These are phyloP conservation scores for Actinostola sp. DNA, from an alignment of 92 coral and sea anemone species.

Conservation along the genomic window DNA sequence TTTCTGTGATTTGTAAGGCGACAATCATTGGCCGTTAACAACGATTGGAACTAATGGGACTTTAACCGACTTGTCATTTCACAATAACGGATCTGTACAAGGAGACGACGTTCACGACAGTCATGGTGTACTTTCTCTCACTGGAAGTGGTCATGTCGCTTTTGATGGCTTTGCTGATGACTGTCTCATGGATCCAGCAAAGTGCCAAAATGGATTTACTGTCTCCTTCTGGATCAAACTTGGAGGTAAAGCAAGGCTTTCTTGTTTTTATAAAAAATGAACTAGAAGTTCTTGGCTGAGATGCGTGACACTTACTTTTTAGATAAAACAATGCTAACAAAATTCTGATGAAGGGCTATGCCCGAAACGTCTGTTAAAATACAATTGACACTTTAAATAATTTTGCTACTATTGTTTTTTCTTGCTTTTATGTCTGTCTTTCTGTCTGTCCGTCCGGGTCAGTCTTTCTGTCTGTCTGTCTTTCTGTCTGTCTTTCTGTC, in stretches of 20 bases:
- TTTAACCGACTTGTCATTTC: conserved; percentile 7
- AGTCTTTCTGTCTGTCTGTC: too few species aligned
- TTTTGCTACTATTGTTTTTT: too few species aligned
- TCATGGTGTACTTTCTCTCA: conserved; percentile 34
- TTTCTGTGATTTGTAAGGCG: conserved; percentile 6
- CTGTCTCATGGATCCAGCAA: conserved; percentile 41
- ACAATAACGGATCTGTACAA: conserved; percentile 15
- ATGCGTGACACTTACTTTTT: too few species aligned
- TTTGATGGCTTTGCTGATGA: conserved; percentile 25
- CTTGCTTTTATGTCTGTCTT: too few species aligned
- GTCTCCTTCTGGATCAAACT: conserved; percentile 62
- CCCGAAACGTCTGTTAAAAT: too few species aligned
- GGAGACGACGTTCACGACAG: conserved; percentile 27
- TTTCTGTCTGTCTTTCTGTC: too few species aligned
- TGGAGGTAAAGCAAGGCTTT: conserved; percentile 47
- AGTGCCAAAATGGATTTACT: conserved; percentile 48
- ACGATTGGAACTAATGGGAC: conserved; percentile 3
- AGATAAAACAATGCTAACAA: too few species aligned
- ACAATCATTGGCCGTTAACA: conserved; percentile 42
- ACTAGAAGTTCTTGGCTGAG: too few species aligned
- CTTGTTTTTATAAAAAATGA: too few species aligned
- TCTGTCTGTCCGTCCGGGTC: too few species aligned
- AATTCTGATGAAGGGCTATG: too few species aligned
- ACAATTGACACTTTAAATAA: too few species aligned
- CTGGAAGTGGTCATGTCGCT: conserved; percentile 22